Conservation (phyloP, 2,113 vertebrate species). For the Triplophysa tibetana region DNA sequence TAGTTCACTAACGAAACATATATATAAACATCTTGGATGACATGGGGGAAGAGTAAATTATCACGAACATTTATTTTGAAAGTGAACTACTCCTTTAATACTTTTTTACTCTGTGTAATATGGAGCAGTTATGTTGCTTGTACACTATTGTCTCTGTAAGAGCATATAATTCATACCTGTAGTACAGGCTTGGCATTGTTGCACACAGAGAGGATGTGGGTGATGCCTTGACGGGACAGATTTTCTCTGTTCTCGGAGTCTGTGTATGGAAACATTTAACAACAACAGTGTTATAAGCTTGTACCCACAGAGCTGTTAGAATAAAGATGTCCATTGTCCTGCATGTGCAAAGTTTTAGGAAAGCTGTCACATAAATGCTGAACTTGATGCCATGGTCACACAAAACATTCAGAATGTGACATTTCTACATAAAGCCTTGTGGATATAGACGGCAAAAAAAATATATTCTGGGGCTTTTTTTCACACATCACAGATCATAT, state of each 20-base stretch:
- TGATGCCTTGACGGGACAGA: constrained; percentile 78
- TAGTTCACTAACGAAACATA: too few relatives aligned
- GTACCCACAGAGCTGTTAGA: neutral
- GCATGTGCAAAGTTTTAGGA: neutral
- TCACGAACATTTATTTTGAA: too few relatives aligned
- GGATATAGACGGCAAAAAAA: too few relatives aligned
- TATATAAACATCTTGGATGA: too few relatives aligned
- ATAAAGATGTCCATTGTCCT: constrained; percentile 3
- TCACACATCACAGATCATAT: too few relatives aligned
- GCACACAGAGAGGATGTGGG: constrained; percentile 85
- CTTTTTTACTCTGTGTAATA: neutral
- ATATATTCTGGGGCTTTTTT: too few relatives aligned
- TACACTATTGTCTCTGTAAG: neutral
- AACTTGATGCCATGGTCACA: too few relatives aligned
- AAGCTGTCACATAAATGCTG: too few relatives aligned
- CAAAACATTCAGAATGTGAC: too few relatives aligned
- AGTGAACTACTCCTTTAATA: too few relatives aligned
- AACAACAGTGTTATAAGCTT: neutral
- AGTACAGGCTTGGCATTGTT: constrained; percentile 79
- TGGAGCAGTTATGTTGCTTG: neutral
- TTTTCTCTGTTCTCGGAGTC: constrained; percentile 83
- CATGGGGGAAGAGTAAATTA: too few relatives aligned
- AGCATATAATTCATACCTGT: constrained; percentile 68
- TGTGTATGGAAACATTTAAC: constrained; percentile 53
- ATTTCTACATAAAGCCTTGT: too few relatives aligned